A percentile compares a stretch with the other conserved stretches of the same genome.
These are phyloP conservation scores for Drosophila sp. DNA, from an alignment of 1,140 invertebrate species.

Conservation along the genomic window DNA sequence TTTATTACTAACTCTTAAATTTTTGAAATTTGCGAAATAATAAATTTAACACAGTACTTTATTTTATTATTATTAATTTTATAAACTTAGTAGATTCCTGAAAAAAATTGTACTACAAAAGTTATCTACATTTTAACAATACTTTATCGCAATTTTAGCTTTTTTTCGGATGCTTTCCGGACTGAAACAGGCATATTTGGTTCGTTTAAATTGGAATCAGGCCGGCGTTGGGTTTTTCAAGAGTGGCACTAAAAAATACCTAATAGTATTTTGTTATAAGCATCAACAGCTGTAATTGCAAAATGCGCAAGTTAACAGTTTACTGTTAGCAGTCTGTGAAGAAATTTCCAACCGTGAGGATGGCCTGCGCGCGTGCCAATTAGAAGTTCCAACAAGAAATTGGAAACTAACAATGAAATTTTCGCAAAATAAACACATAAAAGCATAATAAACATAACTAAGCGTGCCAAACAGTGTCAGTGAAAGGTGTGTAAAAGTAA, in stretches of 20 bases:
- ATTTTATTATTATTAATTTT: too few species aligned
- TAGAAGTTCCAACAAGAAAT: conserved; percentile 34
- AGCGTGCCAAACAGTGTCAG: conserved; percentile 36
- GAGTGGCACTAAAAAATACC: conserved; percentile 43
- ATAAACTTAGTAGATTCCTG: too few species aligned
- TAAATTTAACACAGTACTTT: too few species aligned
- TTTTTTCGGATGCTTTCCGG: too few species aligned
- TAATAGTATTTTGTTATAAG: not conserved
- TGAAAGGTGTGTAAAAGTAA: conserved; percentile 44
- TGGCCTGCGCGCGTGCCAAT: conserved; percentile 49
- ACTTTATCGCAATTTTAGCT: too few species aligned
- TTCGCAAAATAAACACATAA: conserved; percentile 51
- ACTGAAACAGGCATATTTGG: too few species aligned
- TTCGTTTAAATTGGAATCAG: too few species aligned
- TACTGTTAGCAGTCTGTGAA: conserved; percentile 39
- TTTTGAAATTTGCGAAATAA: too few species aligned
- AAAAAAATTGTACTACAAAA: too few species aligned
- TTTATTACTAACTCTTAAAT: too few species aligned
- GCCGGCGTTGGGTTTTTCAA: not conserved
- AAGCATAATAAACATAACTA: conserved; percentile 32
- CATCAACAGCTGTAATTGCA: conserved; percentile 46
- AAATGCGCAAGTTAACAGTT: conserved; percentile 25
- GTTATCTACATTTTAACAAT: too few species aligned
- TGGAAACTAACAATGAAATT: conserved; percentile 51
- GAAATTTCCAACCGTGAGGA: conserved; percentile 45